These are phyloP conservation scores for Helicolenus hilgendorfi DNA, from an alignment of 2,797 vertebrate species.

Conservation along the genomic window DNA sequence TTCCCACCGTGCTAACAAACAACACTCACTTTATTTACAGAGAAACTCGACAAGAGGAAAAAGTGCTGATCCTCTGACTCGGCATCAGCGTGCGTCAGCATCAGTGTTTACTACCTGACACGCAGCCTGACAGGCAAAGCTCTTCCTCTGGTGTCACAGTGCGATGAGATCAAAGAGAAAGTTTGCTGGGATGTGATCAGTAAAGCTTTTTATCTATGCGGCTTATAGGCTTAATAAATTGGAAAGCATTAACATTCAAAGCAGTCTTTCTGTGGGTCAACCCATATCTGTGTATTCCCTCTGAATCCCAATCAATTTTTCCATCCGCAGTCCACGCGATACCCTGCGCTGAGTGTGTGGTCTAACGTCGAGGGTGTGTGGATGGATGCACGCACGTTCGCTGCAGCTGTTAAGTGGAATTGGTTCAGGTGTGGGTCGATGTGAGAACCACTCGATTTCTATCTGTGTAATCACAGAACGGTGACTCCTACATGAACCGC, in stretches of 20 bases:
- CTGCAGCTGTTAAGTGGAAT: slow-evolving; percentile 34
- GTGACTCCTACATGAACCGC: slow-evolving; percentile 76
- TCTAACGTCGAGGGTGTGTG: not conserved
- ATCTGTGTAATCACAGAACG: slow-evolving; percentile 76
- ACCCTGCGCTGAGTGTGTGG: slow-evolving; percentile 29
- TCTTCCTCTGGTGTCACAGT: not conserved
- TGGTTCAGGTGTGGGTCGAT: slow-evolving; percentile 66
- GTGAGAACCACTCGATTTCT: slow-evolving; percentile 71
- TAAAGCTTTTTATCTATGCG: not conserved
- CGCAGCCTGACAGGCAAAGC: not conserved
- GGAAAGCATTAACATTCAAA: slow-evolving; percentile 1
- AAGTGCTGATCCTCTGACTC: slow-evolving; percentile 63
- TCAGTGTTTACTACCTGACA: slow-evolving; percentile 59
- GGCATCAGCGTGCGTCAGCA: slow-evolving; percentile 55
- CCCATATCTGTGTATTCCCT: not conserved
- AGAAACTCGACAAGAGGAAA: slow-evolving; percentile 51
- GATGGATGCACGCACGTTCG: slow-evolving; percentile 10
- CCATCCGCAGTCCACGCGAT: not conserved
- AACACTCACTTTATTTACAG: slow-evolving; percentile 61
- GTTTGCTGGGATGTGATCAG: slow-evolving; percentile 1
- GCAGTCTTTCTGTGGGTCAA: not conserved
- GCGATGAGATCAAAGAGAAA: slow-evolving; percentile 27
- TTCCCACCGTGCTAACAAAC: slow-evolving; percentile 40
- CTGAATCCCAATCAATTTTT: slow-evolving; percentile 14
- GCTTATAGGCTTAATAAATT: not conserved